Base-by-base conservation (phyloP, 2,888 invertebrate genomes). In the Ophion ellenae region DNA sequence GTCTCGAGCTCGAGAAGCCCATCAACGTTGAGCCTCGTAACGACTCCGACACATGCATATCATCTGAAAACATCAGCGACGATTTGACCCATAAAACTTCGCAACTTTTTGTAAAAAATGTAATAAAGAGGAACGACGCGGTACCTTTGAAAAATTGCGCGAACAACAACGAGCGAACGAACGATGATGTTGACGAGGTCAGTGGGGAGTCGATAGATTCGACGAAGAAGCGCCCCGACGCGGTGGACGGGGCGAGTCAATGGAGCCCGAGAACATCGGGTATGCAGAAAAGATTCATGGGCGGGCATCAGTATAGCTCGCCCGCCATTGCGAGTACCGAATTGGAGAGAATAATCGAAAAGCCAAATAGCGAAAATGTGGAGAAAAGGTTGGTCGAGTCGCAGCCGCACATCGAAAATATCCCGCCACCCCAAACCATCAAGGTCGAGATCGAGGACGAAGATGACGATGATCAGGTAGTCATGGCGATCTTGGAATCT, bases 291-390 rank as follows among this genome's bases (percentile, higher is more conserved):
- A 86, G 80, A 28, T 76, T 86, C 14, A 76, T 84, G 57, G 74
- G 86, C 40, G 80, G 79, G 28, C 89, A 89, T 78, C 88, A 87
- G 67, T 88, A 83, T 66, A 89, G 89, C 69, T 86, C 89, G n/a
- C 87, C 89, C 0, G 87, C 83, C 11, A 86, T 86, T 2, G 77
- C 86, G 28, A 87, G 61, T 28, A 70, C 74, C 0, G 89, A 88
- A 67, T 70, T 88, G 45, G 83, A 87, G 67, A 87, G 85, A 47
- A 89, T 88, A 24, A 67, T 85, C 1, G 89, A 88, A 53, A 87
- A 79, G 57, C 85, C 88, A 1, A 70, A 69, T 20, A 53, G 74
- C n/a, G 85, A 82, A 69, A 75, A 10, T 24, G 28, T 63, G 2
- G 7, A 32, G 20, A 40, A 28, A 11, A 47, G 45, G 7, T 57